Base-by-base conservation (phyloP, 2,888 invertebrate species). In the Antheraea assamensis region DNA sequence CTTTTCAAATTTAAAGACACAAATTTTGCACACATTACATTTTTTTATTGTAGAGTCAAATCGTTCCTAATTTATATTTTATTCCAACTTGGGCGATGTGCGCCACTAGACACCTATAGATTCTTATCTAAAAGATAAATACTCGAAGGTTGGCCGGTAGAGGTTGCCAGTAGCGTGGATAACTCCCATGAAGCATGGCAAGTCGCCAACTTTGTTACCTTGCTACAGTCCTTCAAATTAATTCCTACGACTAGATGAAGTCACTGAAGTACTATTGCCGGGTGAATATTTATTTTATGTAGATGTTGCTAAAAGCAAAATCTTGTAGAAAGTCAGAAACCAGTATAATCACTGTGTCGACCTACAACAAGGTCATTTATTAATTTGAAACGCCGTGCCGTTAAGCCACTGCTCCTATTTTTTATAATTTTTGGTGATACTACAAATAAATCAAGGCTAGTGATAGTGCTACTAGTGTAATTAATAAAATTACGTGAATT, bases 211-310 rank as follows among this genome's bases (percentile, higher is more conserved):
- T 15, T 30, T 27, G 30, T 64, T 64, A 30, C 61, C 61, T 64
- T 30, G 27, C 27, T 64, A 3, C 30, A 64, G 17, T 64, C 61
- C 61, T 64, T 64, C 61, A 64, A n/a, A 64, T 64, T 64, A 64
- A 64, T 64, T 30, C 61, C 30, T 17, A 64, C 5, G 30, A 17
- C 30, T 27, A 27, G 21, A 64, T 64, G 61, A 64, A 30, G 61
- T 64, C 61, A 64, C 30, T 30, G 27, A 64, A 64, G 61, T 58
- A 58, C 61, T 64, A 5, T 10, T 64, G 30, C 27, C 15, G 15
- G 61, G 27, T 27, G 17, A 64, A 13, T 17, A 30, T 64, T 10
- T 24, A 24, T 27, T 30, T 27, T 30, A 64, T 58, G 24, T 58
- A 8, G 10, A 58, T 58, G 13, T 24, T 58, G 2, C 58, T 24